These are phyloP conservation scores for Prunella himalayana DNA, from an alignment of 2,113 vertebrate species.

Conservation along the genomic window DNA sequence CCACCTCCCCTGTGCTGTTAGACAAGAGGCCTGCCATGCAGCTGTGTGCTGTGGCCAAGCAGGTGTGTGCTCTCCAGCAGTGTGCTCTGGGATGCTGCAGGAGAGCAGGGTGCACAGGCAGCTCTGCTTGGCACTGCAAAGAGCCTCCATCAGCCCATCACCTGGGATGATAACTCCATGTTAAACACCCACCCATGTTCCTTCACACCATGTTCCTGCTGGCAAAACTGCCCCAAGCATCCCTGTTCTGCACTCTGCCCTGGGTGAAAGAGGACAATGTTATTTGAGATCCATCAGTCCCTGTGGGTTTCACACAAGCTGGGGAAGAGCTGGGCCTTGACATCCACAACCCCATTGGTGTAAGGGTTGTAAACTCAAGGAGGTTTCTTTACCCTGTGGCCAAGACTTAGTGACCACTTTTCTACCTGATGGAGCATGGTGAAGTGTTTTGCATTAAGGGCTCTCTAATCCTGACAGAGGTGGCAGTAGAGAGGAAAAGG, in stretches of 20 bases:
- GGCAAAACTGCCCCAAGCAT: neutral
- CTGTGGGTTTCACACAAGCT: neutral
- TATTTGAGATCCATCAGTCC: neutral
- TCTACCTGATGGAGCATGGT: neutral
- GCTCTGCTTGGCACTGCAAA: neutral
- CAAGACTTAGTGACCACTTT: neutral
- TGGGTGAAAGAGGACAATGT: neutral
- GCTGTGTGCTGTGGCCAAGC: neutral
- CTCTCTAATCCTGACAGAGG: neutral
- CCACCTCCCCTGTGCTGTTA: neutral
- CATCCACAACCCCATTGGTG: neutral
- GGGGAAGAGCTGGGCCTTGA: neutral
- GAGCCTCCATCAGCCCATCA: neutral
- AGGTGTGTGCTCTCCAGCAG: neutral
- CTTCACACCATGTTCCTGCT: neutral
- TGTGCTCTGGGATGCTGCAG: neutral
- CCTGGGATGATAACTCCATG: neutral
- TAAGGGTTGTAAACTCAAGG: neutral
- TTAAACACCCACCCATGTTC: accelerated
- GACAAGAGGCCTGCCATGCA: neutral
- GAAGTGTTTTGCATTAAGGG: accelerated
- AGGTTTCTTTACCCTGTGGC: neutral
- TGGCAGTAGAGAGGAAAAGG: neutral
- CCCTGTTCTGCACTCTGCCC: neutral
- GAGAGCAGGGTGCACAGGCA: neutral